phyloP scores from a whole-genome alignment of 2,888 invertebrate genomes.

The Mythimna impura region DNA sequence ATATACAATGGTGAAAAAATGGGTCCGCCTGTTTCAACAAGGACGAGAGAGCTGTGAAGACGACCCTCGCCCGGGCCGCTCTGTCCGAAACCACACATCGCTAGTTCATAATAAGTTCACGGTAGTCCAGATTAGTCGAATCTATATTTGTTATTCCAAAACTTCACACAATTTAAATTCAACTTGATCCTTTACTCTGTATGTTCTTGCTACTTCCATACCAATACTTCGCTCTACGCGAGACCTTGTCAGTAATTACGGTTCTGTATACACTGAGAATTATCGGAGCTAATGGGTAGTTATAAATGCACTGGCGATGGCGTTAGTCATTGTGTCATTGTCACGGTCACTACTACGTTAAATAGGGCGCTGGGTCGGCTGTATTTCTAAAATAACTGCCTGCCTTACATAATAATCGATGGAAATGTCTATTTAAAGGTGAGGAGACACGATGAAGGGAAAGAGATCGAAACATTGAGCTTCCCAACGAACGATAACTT shows the following conservation, averaged over 20 bases:
- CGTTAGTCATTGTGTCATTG: constrained; percentile 34
- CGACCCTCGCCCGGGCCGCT: no score
- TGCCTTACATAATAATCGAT: constrained; percentile 24
- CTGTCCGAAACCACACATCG: no score
- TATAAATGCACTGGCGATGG: constrained; percentile 12
- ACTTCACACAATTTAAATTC: not conserved
- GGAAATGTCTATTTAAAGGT: constrained; percentile 9
- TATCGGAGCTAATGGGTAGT: constrained; percentile 28
- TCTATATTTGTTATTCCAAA: not conserved
- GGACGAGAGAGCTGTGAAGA: no score
- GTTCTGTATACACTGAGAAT: constrained; percentile 29
- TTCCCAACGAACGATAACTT: no score
- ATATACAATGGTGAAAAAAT: no score
- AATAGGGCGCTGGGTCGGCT: not conserved
- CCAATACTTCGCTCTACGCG: not conserved
- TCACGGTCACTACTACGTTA: constrained; percentile 19
- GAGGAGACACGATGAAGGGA: no score
- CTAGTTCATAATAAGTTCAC: not conserved
- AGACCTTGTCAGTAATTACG: constrained; percentile 41
- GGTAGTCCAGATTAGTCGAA: no score
- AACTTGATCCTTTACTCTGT: not conserved
- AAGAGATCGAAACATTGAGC: no score
- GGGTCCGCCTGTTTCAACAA: no score
- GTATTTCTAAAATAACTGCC: constrained; percentile 15
- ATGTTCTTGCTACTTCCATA: not conserved